These are phyloP conservation scores for Drosophila suzukii DNA, from an alignment of 1,140 invertebrate species.

Conservation along the genomic window DNA sequence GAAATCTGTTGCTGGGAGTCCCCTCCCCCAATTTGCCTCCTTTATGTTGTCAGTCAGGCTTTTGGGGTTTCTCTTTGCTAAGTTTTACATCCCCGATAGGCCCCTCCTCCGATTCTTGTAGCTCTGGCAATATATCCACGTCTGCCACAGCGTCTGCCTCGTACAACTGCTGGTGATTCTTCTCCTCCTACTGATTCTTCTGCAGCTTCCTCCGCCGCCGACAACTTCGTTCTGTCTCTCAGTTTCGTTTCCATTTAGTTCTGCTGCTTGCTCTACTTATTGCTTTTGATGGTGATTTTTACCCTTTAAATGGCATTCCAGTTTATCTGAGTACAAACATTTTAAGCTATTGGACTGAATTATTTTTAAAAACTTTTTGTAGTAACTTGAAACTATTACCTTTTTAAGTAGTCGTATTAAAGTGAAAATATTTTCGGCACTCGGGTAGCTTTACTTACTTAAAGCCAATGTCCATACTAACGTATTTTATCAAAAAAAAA, in stretches of 20 bases:
- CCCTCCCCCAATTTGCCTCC: background rate
- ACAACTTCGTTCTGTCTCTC: slow-evolving; percentile 24
- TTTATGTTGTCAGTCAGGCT: slow-evolving; percentile 43
- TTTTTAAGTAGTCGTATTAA: too few relatives aligned
- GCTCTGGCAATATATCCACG: slow-evolving; percentile 71
- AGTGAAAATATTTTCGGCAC: too few relatives aligned
- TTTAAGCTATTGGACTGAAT: background rate
- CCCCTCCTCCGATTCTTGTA: background rate
- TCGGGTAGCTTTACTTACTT: too few relatives aligned
- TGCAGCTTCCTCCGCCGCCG: background rate
- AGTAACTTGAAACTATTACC: too few relatives aligned
- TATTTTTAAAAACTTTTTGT: background rate
- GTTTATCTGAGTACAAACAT: background rate
- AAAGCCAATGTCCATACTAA: too few relatives aligned
- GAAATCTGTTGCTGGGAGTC: slow-evolving; percentile 34
- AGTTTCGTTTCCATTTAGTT: slow-evolving; percentile 52
- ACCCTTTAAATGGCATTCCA: slow-evolving; percentile 5
- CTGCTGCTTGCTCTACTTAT: slow-evolving; percentile 36
- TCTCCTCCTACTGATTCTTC: slow-evolving; percentile 4
- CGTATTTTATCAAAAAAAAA: too few relatives aligned
- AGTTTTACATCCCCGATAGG: slow-evolving; percentile 14
- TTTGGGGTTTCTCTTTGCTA: slow-evolving; percentile 43
- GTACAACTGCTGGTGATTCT: slow-evolving; percentile 28
- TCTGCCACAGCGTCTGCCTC: slow-evolving; percentile 73
- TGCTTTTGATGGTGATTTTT: slow-evolving; percentile 14